Conservation (phyloP, 2,113 vertebrate genomes). For the Notarius quadriscutis region DNA sequence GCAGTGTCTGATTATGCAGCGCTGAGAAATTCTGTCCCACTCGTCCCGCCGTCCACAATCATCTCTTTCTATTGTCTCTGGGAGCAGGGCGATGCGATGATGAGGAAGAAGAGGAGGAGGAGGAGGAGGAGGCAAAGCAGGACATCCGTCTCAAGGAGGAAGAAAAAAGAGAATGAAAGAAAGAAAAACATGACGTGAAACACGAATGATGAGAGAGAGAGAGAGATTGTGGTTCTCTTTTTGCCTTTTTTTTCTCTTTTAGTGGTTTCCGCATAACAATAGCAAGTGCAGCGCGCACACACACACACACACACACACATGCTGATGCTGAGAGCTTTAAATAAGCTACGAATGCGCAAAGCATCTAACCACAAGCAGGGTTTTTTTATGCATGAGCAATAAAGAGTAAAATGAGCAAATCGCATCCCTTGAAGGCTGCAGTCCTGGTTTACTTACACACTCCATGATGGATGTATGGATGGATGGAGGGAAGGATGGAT, state of each 20-base stretch:
- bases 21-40: background rate
- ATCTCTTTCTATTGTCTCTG: constrained; percentile 23
- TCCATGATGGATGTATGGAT: constrained; percentile 56
- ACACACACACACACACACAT: constrained; percentile 25
- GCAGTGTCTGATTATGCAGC: background rate
- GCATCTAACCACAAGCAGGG: no score
- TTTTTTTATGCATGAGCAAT: background rate
- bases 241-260: background rate
- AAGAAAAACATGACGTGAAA: background rate
- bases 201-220: background rate
- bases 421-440: background rate
- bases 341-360: background rate
- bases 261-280: constrained; percentile 60
- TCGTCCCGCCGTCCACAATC: constrained; percentile 7
- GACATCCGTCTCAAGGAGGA: background rate
- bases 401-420: background rate
- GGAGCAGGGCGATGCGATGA: background rate
- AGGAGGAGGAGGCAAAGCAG: background rate
- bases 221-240: background rate
- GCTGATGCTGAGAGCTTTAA: background rate
- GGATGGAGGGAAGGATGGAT: no score
- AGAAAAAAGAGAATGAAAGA: background rate
- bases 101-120: no score
- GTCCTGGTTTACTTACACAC: constrained; percentile 40
- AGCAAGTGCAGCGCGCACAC: constrained; percentile 66